Conservation (phyloP, 2,797 vertebrate species). For the Acestrorhynchus altus region DNA sequence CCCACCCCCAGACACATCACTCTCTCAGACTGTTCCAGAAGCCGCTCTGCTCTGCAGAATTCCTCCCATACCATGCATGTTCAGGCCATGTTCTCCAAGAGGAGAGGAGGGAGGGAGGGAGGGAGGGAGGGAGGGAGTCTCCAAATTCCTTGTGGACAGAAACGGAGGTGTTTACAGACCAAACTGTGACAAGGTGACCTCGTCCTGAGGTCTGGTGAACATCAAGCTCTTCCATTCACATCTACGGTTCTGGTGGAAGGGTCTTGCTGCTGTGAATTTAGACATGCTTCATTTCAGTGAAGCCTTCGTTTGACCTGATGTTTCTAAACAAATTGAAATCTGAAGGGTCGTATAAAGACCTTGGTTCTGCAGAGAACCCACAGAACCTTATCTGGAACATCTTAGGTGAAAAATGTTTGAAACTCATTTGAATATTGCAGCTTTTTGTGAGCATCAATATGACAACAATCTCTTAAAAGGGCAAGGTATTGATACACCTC, state of each 20-base stretch:
- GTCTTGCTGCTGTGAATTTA: too few relatives aligned
- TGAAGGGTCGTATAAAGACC: background rate
- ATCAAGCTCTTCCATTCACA: background rate
- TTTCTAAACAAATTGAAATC: too few relatives aligned
- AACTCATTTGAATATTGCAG: background rate
- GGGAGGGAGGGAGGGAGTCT: conserved; percentile 11
- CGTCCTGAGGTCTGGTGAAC: background rate
- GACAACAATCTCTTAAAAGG: background rate
- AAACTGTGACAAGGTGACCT: conserved; percentile 17
- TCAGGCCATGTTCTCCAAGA: conserved; percentile 65
- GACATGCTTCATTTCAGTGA: too few relatives aligned
- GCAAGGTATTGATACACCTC: too few relatives aligned
- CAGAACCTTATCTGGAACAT: background rate
- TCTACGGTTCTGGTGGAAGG: background rate
- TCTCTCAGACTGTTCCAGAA: conserved; percentile 47
- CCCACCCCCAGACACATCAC: conserved; percentile 59
- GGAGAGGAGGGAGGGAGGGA: conserved; percentile 50
- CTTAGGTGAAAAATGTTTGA: background rate
- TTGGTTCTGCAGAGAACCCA: background rate
- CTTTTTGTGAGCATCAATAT: background rate
- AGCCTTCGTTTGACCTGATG: background rate
- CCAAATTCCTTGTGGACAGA: conserved; percentile 29
- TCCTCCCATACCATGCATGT: conserved; percentile 77
- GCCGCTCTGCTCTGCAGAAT: conserved; percentile 62
- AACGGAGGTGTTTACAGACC: conserved; percentile 26